Conservation (phyloP, 2,888 invertebrate genomes). For the Drosophila picticornis region DNA sequence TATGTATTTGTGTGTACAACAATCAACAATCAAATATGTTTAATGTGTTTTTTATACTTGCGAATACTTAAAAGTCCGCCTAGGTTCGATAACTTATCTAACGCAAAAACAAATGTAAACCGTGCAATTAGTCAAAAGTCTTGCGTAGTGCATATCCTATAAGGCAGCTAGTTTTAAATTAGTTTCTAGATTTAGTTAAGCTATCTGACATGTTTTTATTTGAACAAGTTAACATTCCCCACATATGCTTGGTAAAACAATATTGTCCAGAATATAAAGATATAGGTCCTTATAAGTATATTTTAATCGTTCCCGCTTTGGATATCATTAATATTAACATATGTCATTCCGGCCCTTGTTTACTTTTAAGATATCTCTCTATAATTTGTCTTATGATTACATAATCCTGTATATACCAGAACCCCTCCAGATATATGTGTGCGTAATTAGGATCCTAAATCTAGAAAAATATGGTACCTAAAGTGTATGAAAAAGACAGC, state of each 20-base stretch:
- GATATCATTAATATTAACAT: background rate
- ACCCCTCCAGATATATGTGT: slow-evolving; percentile 31
- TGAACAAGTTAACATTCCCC: slow-evolving; percentile 20
- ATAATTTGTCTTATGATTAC: slow-evolving; percentile 15
- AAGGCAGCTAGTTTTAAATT: slow-evolving; percentile 55
- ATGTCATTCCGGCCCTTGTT: slow-evolving; percentile 2
- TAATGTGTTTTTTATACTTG: slow-evolving; percentile 67
- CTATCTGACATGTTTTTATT: slow-evolving; percentile 24
- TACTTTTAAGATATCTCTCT: slow-evolving; percentile 3
- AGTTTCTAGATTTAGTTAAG: slow-evolving; percentile 53
- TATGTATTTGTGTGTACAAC: slow-evolving; percentile 52
- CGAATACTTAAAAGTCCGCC: slow-evolving; percentile 37
- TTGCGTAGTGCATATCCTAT: slow-evolving; percentile 67
- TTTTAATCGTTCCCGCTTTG: slow-evolving; percentile 21
- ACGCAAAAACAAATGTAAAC: slow-evolving; percentile 51
- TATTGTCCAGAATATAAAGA: slow-evolving; percentile 16
- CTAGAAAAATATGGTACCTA: slow-evolving; percentile 75
- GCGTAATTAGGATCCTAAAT: slow-evolving; percentile 62
- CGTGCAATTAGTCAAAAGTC: slow-evolving; percentile 78
- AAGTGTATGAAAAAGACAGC: slow-evolving; percentile 53
- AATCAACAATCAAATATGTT: slow-evolving; percentile 73
- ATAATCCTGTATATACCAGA: slow-evolving; percentile 70
- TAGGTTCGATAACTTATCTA: slow-evolving; percentile 50
- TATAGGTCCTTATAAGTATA: background rate
- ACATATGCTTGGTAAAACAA: slow-evolving; percentile 2